phyloP scores from a whole-genome alignment of 2,113 vertebrate genomes.

The Prolemur simus region DNA sequence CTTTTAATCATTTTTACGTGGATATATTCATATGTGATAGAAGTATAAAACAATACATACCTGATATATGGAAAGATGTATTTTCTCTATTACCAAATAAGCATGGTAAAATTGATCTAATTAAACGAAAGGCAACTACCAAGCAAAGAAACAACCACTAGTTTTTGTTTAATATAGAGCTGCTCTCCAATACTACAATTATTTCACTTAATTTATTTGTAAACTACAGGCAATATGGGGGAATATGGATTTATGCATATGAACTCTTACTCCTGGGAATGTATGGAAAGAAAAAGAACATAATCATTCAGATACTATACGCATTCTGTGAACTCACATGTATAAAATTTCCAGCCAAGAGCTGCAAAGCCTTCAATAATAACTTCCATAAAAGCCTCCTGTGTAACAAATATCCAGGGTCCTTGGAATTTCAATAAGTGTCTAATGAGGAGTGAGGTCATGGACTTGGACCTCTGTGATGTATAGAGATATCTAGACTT shows the following conservation, averaged over 20 bases:
- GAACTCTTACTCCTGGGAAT: neutral
- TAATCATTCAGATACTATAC: neutral
- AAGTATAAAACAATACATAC: neutral
- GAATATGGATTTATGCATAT: neutral
- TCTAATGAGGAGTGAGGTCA: slow-evolving; percentile 45
- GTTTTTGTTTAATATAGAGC: neutral
- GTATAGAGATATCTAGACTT: slow-evolving; percentile 40
- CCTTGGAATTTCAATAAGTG: slow-evolving; percentile 43
- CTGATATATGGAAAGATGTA: neutral
- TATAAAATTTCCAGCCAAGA: slow-evolving; percentile 29
- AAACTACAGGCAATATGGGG: neutral
- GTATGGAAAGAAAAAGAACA: neutral
- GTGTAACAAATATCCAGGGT: slow-evolving; percentile 15
- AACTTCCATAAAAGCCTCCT: neutral
- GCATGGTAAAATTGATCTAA: neutral
- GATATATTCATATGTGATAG: neutral
- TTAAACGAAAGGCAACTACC: neutral
- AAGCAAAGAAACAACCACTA: neutral
- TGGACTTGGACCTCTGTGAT: slow-evolving; percentile 58
- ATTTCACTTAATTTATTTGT: slow-evolving; percentile 8
- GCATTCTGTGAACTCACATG: neutral
- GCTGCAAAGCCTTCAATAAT: slow-evolving; percentile 35
- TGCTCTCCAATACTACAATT: neutral
- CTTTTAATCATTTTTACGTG: neutral
- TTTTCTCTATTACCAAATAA: neutral